Evolutionary conservation across 2,888 invertebrate species (phyloP).

Genomic region (Cheilosia vulpina): DNA sequence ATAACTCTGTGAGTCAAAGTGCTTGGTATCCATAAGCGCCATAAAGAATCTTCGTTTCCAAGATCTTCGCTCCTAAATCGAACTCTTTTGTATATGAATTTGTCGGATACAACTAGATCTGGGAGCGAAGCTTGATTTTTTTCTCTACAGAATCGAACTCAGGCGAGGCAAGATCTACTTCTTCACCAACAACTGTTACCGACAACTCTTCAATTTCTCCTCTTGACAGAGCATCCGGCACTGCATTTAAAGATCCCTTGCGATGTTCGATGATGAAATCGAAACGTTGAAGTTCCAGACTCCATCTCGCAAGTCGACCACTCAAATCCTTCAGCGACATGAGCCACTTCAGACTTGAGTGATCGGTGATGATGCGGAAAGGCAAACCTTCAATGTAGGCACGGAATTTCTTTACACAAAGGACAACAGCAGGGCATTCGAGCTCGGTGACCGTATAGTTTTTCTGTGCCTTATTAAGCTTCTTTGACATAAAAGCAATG

Average conservation of each 20-base stretch:
- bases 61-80: neutral
- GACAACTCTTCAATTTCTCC: neutral
- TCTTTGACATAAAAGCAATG: too few species aligned
- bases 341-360: neutral
- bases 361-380: neutral
- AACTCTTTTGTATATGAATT: conserved; percentile 7
- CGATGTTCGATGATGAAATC: neutral
- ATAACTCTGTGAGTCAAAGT: too few species aligned
- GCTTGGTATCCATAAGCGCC: neutral
- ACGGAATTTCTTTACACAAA: neutral
- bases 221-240: conserved; percentile 1
- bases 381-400: neutral
- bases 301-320: conserved; percentile 3
- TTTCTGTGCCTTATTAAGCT: too few species aligned
- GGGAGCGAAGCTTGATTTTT: neutral
- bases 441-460: too few species aligned
- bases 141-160: neutral
- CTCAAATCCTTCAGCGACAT: neutral
- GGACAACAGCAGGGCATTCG: too few species aligned
- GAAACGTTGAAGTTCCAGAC: neutral
- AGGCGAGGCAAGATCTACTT: neutral
- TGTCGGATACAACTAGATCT: neutral
- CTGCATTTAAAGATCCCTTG: neutral
- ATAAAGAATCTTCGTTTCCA: neutral
- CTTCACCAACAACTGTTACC: neutral